These are phyloP conservation scores for Rhingia rostrata DNA, from an alignment of 2,888 invertebrate genomes.

Conservation along the genomic window DNA sequence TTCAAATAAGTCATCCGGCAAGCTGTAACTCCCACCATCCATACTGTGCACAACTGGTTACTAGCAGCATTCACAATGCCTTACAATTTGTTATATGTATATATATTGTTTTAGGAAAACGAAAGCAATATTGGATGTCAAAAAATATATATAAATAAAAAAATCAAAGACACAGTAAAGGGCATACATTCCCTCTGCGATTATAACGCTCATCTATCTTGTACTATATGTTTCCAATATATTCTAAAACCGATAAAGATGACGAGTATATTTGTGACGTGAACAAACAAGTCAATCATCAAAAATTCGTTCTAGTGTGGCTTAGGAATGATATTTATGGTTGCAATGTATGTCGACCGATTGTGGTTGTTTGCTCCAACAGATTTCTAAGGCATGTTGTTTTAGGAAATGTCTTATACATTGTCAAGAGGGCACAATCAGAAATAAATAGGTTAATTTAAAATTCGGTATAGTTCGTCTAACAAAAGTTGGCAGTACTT, in stretches of 20 bases:
- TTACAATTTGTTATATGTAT: constrained; percentile 15
- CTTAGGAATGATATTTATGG: constrained; percentile 51
- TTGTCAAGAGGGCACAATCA: constrained; percentile 29
- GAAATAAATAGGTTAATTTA: not conserved
- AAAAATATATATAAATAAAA: constrained; percentile 11
- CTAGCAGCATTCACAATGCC: not conserved
- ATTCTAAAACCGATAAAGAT: constrained; percentile 9
- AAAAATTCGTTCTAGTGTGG: constrained; percentile 42
- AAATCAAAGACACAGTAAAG: constrained; percentile 29
- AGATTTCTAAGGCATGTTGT: constrained; percentile 53
- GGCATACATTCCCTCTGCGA: constrained; percentile 11
- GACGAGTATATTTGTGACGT: constrained; percentile 11
- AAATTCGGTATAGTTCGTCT: too few species aligned
- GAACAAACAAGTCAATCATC: constrained; percentile 29
- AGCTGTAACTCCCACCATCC: constrained; percentile 32
- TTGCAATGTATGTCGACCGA: constrained; percentile 56
- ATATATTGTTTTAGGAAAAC: not conserved
- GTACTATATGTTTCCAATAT: constrained; percentile 23
- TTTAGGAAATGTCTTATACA: constrained; percentile 18
- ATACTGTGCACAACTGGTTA: not conserved
- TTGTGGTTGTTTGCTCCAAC: constrained; percentile 48
- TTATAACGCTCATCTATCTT: constrained; percentile 1
- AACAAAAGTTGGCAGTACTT: not conserved
- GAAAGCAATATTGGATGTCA: constrained; percentile 18
- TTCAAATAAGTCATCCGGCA: constrained; percentile 56